Evolutionary conservation across 2,113 vertebrate genomes (phyloP), one percentile per base, ranked within the genome.

Genomic region (Passer montanus): DNA sequence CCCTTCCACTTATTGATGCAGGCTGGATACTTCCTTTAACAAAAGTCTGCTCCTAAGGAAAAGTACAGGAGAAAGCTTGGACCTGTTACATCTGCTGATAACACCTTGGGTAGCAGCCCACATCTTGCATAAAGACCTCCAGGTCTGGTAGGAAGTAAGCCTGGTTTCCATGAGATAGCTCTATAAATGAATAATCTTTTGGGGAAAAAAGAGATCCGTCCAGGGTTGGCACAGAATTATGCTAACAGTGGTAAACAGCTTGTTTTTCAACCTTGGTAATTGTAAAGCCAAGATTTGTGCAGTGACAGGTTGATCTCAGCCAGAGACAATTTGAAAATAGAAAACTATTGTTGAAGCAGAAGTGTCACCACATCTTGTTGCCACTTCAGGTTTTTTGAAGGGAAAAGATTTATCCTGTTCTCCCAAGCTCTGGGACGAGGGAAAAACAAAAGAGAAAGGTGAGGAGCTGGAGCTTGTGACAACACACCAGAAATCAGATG

Each of bases 1-100:
- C 19, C 43, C 79, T 62, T 55, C 22, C 0, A 1, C 28, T 46
- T n/a, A 13, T 0, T 1, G 0, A 6, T 35, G 63, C 33, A 14
- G 50, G 33, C 1, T 70, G 37, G 27, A 9, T 15, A 7, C 4
- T 4, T 67, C 46, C n/a, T 37, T n/a, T 33, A 55, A 28, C 43
- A 69, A 18, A 37, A 60, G 6, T 9, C 8, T 50, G 30, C 27
- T 35, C 2, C 1, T 24, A 28, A 59, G 56, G 44, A 23, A 15
- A 33, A 66, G 49, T 16, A 21, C 10, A 30, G 58, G 37, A 31
- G 28, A 76, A 74, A 66, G 5, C 24, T 24, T 37, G 28, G 20
- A 46, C 16, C 23, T 78, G 23, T 70, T 79, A 39, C 11, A 16
- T 15, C 22, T 84, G 46, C 24, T 91, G 44, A 11, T 49, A 74